These are phyloP conservation scores for Euphydryas editha DNA, from an alignment of 2,888 invertebrate genomes.

Conservation along the genomic window DNA sequence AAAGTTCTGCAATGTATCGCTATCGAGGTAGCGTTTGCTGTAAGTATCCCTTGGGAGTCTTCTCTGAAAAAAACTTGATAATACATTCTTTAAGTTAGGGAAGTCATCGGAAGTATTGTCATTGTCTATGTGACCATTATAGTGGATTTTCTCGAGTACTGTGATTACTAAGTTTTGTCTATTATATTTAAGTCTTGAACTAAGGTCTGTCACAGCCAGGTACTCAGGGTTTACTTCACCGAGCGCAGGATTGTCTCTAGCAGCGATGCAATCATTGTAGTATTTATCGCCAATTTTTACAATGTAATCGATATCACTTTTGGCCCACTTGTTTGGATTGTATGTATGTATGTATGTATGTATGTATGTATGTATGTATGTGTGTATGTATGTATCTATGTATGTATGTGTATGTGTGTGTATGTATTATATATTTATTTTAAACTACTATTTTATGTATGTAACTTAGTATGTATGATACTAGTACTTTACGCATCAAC, in stretches of 20 bases:
- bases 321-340: slow-evolving; percentile 26
- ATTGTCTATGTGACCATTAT: too few species aligned
- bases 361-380: too few species aligned
- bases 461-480: too few species aligned
- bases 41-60: slow-evolving; percentile 24
- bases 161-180: slow-evolving; percentile 21
- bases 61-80: slow-evolving; percentile 30
- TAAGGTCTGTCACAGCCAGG: too few species aligned
- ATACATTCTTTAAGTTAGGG: slow-evolving; percentile 34
- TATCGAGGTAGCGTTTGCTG: slow-evolving; percentile 20
- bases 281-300: slow-evolving; percentile 31
- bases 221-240: neutral
- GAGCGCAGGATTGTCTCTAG: slow-evolving; percentile 19
- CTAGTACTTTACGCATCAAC: too few species aligned
- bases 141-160: slow-evolving; percentile 17
- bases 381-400: too few species aligned
- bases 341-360: too few species aligned
- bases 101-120: slow-evolving; percentile 23
- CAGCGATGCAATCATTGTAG: slow-evolving; percentile 25
- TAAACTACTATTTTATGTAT: too few species aligned
- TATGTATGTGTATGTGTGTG: too few species aligned
- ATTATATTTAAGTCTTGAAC: slow-evolving; percentile 27
- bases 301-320: slow-evolving; percentile 30
- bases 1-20: slow-evolving; percentile 28
- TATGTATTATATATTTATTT: too few species aligned